Evolutionary conservation across 2,797 vertebrate species (phyloP).

Genomic region (Otolemur crassicaudatus): DNA sequence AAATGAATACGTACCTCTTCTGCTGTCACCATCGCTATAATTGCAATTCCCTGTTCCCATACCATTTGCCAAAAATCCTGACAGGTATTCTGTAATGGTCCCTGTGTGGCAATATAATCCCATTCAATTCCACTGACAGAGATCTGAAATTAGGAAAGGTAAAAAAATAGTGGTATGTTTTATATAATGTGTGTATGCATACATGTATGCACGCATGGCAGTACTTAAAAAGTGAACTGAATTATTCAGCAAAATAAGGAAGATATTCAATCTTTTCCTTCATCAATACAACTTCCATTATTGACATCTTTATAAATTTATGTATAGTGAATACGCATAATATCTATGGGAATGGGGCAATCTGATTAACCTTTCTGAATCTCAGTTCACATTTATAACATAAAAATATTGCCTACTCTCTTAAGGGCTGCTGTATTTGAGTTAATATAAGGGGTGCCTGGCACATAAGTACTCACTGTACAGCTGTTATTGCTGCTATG

Average conservation of each 20-base stretch:
- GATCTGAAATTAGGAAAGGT: constrained; percentile 87
- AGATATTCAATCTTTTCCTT: not conserved
- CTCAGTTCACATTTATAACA: not conserved
- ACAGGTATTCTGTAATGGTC: constrained; percentile 95
- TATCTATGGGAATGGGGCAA: not conserved
- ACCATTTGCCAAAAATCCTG: constrained; percentile 99
- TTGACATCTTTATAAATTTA: not conserved
- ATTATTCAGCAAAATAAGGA: not conserved
- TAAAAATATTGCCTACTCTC: not conserved
- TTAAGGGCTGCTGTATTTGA: not conserved
- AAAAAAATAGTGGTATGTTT: not conserved
- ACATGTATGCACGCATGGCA: not conserved
- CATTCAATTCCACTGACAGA: constrained; percentile 94
- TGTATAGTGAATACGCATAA: not conserved
- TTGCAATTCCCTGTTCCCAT: constrained; percentile 97
- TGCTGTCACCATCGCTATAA: constrained; percentile 98
- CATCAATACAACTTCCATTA: not conserved
- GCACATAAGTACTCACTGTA: not conserved
- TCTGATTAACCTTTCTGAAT: not conserved
- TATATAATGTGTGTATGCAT: not conserved
- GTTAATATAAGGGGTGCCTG: rapidly evolving
- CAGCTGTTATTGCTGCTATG: too few relatives aligned
- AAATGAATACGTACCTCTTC: constrained; percentile 92
- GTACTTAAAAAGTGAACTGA: not conserved
- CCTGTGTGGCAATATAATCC: constrained; percentile 98